Evolutionary conservation across 92 coral and sea anemone genomes (phyloP).

Genomic region (Heteractis magnifica): DNA sequence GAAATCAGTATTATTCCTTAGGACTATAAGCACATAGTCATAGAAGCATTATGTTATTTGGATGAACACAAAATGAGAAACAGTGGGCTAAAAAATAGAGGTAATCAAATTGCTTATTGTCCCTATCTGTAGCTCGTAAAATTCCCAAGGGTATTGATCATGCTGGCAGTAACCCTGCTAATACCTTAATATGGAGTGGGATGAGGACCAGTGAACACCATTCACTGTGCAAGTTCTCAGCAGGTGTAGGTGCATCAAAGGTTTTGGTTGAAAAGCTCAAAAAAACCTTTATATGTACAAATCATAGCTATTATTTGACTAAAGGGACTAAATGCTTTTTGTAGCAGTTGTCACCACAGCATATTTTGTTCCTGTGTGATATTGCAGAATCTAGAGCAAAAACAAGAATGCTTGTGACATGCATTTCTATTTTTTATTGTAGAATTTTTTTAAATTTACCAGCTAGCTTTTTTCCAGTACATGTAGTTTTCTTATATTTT

Average conservation of each 20-base stretch:
- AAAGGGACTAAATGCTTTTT: too few relatives aligned
- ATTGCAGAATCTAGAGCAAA: too few relatives aligned
- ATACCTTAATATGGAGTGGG: background rate
- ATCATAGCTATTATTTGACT: too few relatives aligned
- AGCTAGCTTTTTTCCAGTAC: too few relatives aligned
- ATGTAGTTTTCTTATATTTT: too few relatives aligned
- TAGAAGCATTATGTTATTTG: background rate
- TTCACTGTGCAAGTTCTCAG: background rate
- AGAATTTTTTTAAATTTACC: too few relatives aligned
- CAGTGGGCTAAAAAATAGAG: background rate
- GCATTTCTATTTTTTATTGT: too few relatives aligned
- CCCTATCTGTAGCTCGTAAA: background rate
- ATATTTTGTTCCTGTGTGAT: too few relatives aligned
- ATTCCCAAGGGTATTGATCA: background rate
- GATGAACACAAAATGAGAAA: background rate
- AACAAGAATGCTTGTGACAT: too few relatives aligned
- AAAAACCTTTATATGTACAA: background rate
- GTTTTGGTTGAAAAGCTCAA: background rate
- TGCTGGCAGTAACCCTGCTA: background rate
- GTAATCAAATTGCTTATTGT: background rate
- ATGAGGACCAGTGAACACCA: background rate
- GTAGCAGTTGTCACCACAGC: too few relatives aligned
- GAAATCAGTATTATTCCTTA: background rate
- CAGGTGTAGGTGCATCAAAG: background rate
- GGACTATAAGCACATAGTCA: background rate